Conservation (phyloP, 2,888 invertebrate species). For the Tetramorium bicarinatum region DNA sequence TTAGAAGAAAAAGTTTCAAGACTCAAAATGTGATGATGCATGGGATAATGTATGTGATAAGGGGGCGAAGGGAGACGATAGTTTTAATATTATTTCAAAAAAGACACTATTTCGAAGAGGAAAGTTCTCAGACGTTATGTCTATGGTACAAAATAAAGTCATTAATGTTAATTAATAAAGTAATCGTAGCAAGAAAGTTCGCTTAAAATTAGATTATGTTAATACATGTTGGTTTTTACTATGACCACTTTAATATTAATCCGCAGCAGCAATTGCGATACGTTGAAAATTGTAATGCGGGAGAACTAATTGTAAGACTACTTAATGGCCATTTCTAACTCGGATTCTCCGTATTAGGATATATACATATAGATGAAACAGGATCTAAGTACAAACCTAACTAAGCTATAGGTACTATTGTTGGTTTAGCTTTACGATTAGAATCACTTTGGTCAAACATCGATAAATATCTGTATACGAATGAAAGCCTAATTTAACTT, state of each 20-base stretch:
- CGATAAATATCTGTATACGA: constrained; percentile 80
- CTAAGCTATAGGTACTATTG: background rate
- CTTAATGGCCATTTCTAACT: background rate
- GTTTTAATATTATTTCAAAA: constrained; percentile 35
- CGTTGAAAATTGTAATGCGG: background rate
- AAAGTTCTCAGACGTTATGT: constrained; percentile 21
- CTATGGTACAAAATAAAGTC: background rate
- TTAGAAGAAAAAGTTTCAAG: constrained; percentile 4
- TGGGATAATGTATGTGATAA: no score
- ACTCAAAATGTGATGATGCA: constrained; percentile 7
- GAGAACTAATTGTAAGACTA: background rate
- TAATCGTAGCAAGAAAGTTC: background rate
- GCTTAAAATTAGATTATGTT: constrained; percentile 21
- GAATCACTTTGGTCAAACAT: constrained; percentile 81
- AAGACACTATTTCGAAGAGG: background rate
- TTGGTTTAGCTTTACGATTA: constrained; percentile 61
- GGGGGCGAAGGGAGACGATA: background rate
- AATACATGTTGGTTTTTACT: constrained; percentile 7
- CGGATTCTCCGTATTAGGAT: background rate
- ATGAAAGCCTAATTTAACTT: background rate
- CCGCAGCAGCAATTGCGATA: background rate
- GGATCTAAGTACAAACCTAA: background rate
- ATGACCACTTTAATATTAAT: constrained; percentile 11
- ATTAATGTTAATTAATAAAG: constrained; percentile 31
- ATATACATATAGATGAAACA: background rate